These are phyloP conservation scores for Helobdella robusta DNA, from an alignment of 2,888 invertebrate species.

Conservation along the genomic window DNA sequence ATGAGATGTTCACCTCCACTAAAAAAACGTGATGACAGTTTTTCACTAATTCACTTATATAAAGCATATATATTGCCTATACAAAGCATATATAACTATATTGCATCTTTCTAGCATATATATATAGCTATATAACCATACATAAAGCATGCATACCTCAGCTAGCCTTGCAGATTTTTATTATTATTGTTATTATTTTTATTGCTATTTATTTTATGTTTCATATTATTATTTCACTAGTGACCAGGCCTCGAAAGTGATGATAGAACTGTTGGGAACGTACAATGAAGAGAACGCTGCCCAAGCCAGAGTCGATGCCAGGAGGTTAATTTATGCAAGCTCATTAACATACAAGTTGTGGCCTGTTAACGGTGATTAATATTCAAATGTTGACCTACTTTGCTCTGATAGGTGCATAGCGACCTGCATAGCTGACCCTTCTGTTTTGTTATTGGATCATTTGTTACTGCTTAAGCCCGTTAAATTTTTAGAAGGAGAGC, in stretches of 20 bases:
- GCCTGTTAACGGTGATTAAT: not conserved
- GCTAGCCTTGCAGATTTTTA: too few species aligned
- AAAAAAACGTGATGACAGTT: too few species aligned
- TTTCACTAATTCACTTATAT: too few species aligned
- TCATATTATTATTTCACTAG: slow-evolving; percentile 50
- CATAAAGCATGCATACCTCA: too few species aligned
- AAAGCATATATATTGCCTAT: too few species aligned
- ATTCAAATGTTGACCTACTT: not conserved
- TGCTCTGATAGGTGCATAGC: slow-evolving; percentile 64
- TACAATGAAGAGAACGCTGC: slow-evolving; percentile 95
- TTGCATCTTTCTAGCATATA: too few species aligned
- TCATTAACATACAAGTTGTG: too few species aligned
- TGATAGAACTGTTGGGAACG: slow-evolving; percentile 89
- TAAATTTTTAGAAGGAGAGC: slow-evolving; percentile 82
- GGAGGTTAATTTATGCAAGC: slow-evolving; percentile 63
- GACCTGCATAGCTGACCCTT: slow-evolving; percentile 86
- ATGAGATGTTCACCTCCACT: slow-evolving; percentile 76
- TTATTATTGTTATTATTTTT: not conserved
- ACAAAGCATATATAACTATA: too few species aligned
- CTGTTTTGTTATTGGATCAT: slow-evolving; percentile 87
- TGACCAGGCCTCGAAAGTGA: slow-evolving; percentile 84
- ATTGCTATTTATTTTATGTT: not conserved
- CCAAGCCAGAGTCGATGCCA: slow-evolving; percentile 86
- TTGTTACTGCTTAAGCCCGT: slow-evolving; percentile 85
- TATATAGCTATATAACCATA: too few species aligned